Evolutionary conservation across 1,140 invertebrate species (phyloP).

Genomic region (Sitobion miscanthi): DNA sequence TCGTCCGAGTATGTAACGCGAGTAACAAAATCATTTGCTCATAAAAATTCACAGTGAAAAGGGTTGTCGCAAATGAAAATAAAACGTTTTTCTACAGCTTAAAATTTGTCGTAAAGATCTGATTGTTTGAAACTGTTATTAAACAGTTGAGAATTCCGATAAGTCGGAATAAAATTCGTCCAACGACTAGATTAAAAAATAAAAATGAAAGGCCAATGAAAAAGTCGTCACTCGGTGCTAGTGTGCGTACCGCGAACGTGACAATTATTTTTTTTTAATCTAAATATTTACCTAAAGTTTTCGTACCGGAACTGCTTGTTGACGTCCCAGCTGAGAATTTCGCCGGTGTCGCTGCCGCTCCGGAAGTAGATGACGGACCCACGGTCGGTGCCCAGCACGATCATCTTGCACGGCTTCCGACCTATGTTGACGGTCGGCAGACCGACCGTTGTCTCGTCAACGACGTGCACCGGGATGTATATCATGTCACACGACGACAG

Average conservation of each 20-base stretch:
- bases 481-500: constrained; percentile 23
- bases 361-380: constrained; percentile 18
- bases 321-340: constrained; percentile 12
- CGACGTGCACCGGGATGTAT: background rate
- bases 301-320: background rate
- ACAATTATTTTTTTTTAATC: background rate
- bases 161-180: too few relatives aligned
- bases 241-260: too few relatives aligned
- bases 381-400: constrained; percentile 25
- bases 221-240: too few relatives aligned
- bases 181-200: too few relatives aligned
- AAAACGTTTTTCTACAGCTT: too few relatives aligned
- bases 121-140: too few relatives aligned
- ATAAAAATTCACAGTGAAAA: background rate
- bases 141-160: too few relatives aligned
- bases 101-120: too few relatives aligned
- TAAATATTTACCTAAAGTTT: constrained; percentile 25
- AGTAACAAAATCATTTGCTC: background rate
- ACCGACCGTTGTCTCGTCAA: background rate
- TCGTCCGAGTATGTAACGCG: background rate
- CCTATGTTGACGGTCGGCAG: constrained; percentile 21
- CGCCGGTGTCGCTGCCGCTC: background rate
- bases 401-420: constrained; percentile 34
- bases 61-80: too few relatives aligned
- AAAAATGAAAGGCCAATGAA: too few relatives aligned